Percentiles rank a stretch among this genome's conserved stretches.
These are phyloP conservation scores for Penelope pileata DNA, from an alignment of 2,113 vertebrate genomes.

Conservation along the genomic window DNA sequence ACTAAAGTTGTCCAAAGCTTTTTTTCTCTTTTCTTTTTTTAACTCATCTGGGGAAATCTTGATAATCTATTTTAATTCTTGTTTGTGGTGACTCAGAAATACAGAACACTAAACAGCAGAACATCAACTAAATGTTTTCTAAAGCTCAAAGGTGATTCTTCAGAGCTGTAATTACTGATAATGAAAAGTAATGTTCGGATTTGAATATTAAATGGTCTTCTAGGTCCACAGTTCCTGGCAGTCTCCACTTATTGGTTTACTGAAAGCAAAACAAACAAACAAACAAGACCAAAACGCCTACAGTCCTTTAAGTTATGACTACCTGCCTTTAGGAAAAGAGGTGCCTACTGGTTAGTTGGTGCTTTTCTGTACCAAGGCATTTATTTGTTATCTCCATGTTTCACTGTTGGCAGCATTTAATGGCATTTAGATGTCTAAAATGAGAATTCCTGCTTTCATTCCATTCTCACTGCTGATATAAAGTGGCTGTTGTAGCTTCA, in stretches of 20 bases:
- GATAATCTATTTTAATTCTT: background rate
- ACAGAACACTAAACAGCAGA: background rate
- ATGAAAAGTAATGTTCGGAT: background rate
- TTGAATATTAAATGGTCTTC: background rate
- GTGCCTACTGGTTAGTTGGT: background rate
- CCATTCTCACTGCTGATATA: background rate
- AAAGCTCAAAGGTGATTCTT: background rate
- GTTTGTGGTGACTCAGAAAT: background rate
- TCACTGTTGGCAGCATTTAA: background rate
- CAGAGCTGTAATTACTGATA: background rate
- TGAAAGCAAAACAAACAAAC: background rate
- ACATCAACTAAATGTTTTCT: background rate
- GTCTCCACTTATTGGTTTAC: background rate
- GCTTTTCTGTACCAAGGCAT: background rate
- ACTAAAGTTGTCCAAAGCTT: background rate
- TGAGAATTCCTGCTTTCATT: background rate
- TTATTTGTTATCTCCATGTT: background rate
- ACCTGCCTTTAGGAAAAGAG: background rate
- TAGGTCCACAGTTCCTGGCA: background rate
- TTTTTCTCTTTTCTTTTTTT: background rate
- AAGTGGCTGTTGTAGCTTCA: background rate
- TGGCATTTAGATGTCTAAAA: background rate
- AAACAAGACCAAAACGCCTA: background rate
- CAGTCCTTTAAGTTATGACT: background rate
- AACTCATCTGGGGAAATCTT: background rate